Base-by-base conservation (phyloP, 1,140 invertebrate species). In the Lamellibrachia luymesi region DNA sequence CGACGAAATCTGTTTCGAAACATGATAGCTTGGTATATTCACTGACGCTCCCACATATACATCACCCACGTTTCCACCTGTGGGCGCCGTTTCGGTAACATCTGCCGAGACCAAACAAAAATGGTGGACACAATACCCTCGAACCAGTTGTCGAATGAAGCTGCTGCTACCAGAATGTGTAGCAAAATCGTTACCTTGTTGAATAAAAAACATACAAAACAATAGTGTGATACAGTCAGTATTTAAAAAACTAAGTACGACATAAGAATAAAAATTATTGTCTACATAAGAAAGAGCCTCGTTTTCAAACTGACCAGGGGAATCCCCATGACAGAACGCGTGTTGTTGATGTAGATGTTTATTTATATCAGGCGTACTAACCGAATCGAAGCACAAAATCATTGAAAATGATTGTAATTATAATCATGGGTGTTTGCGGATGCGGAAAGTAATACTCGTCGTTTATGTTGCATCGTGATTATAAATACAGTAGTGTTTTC, bases 391-490 rank as follows among this genome's bases (percentile, higher is more conserved):
- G 17, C 64, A 2, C 7, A 80, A 4, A 80, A 80, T 80, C 13
- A 22, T 95, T 94, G 93, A 80, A 4, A 80, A 80, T 80, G 64
- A 2, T 95, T 94, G 93, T 94, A 25, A n/a, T 95, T 49, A 92
- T 95, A 64, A 51, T 95, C 17, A 95, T 95, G 94, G 95, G 95
- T 52, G 95, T 95, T n/a, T 95, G 94, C 93, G 95, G 95, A 27
- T 92, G 94, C 94, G 95, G 95, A 91, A 95, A 95, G 95, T 95
- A 94, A 92, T 93, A 93, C 80, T 51, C 90, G 93, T 94, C 56
- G 38, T 93, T 92, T 2, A 91, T 38, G 50, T 51, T 92, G 13
- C 49, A 93, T 38, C 92, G 90, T 27, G 50, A 92, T 38, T 50
- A 8, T 56, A 56, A 56, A 56, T 56, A 56, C 52, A 56, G 52